Evolutionary conservation across 2,797 vertebrate species (phyloP).

Genomic region (Manis pentadactyla): DNA sequence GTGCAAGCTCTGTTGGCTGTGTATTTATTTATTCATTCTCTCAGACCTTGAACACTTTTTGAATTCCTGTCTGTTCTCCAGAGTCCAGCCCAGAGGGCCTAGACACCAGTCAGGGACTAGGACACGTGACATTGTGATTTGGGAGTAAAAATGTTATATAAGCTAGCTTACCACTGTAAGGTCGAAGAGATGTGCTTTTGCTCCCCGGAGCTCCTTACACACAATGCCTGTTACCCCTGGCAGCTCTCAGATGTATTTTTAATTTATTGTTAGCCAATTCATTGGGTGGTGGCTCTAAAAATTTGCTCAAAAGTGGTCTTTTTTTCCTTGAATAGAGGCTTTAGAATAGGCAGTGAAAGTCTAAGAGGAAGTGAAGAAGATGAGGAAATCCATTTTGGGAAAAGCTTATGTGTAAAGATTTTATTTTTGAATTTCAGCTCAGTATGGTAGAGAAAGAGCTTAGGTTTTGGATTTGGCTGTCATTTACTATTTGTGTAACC

Average conservation of each 20-base stretch:
- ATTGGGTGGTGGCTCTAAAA: conserved; percentile 14
- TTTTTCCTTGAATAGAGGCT: conserved; percentile 8
- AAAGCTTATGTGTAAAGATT: conserved; percentile 17
- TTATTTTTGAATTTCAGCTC: conserved; percentile 34
- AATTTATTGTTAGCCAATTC: background rate
- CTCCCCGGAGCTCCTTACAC: conserved; percentile 4
- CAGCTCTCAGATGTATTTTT: background rate
- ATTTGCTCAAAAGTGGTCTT: background rate
- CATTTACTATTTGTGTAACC: background rate
- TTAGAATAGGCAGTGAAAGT: background rate
- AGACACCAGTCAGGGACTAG: background rate
- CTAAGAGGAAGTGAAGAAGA: conserved; percentile 28
- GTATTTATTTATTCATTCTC: background rate
- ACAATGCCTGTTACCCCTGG: background rate
- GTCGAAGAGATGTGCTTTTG: background rate
- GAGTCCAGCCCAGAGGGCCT: background rate
- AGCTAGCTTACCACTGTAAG: background rate
- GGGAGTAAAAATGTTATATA: background rate
- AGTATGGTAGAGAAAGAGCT: background rate
- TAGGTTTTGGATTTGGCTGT: conserved; percentile 33
- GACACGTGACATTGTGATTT: background rate
- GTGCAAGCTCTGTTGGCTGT: background rate
- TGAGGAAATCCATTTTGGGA: background rate
- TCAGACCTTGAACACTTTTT: background rate
- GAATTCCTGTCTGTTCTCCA: background rate